Evolutionary conservation across 2,888 invertebrate species (phyloP), one percentile per base, ranked within the genome.

Genomic region (Zaprionus bogoriensis): DNA sequence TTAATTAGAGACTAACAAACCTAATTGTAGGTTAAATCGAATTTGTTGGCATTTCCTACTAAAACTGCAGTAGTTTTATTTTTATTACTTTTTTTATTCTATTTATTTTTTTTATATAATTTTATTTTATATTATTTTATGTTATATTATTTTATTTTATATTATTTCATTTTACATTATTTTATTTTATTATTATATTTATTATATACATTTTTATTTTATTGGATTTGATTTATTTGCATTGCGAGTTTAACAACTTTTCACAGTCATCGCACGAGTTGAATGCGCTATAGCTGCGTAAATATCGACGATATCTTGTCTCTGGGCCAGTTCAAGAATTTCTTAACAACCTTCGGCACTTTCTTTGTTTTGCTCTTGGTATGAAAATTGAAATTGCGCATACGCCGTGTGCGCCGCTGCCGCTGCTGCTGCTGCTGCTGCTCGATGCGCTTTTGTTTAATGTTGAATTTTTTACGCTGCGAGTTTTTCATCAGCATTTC

Each of bases 381-480:
- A 60, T 74, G 50, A 68, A 72, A n/a, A 72, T 46, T 66, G 45
- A 72, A 72, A 75, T 72, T 75, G 75, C 72, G 58, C 67, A 74
- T 70, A 73, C 72, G 72, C 36, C 64, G 39, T 46, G 51, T 69
- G 51, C 25, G 45, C 32, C 27, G 30, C 53, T 45, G 54, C 10
- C 42, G 25, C 17, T 38, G 32, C 36, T 45, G 39, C 44, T 38
- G 48, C 39, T 23, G 4, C 55, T 55, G 51, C n/a, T n/a, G n/a
- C n/a, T 32, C 58, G 66, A 63, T 59, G 52, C 44, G 74, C 63
- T 68, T 74, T 76, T 79, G 67, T 76, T 66, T 41, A 46, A 41
- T 39, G 65, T n/a, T 55, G 52, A 17, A 52, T 71, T 82, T 82
- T 82, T 76, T 66, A 76, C 76, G 74, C 54, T 68, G 52, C 23